Evolutionary conservation across 2,113 vertebrate genomes (phyloP), one percentile per base, ranked within the genome.

Genomic region (Aspiorhynchus laticeps): DNA sequence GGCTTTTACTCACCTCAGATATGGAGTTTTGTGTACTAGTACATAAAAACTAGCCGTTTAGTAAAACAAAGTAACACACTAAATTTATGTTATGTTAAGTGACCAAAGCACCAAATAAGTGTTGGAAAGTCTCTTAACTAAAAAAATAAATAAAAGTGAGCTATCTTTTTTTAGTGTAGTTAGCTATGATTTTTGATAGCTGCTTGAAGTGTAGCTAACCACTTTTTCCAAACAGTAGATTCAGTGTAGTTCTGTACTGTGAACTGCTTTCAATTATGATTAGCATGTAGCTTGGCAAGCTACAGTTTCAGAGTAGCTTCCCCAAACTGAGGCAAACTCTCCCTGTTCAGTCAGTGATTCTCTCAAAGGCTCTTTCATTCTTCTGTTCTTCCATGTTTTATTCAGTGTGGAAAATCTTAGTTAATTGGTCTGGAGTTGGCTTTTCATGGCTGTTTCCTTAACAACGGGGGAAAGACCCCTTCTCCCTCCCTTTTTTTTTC

Each of bases 371-470:
- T 86, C 76, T 74, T 79, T 88, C 41, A 74, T 85, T 65, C 69
- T 63, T 73, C 84, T 83, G 76, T 73, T 38, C 76, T 83, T 79
- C 90, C 87, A 89, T 48, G 75, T 86, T 91, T 90, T 88, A 83
- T 83, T 86, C 48, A 85, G 76, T 85, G 87, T 91, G 93, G 93
- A 93, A 95, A 93, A 92, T 93, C 88, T 92, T 84, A 74, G 84
- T 87, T 92, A 90, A 92, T 93, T 92, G 90, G 74, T 85, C 87
- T 89, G 56, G 87, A 87, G 89, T 87, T 93, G 84, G 75, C 83
- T 90, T 90, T 91, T 91, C 91, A 89, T 88, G 83, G 41, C 80
- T 86, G 88, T 94, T 95, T 92, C 93, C 90, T 89, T 91, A 94
- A 93, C 92, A 91, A 93, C 93, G 91, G 87, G 89, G 91, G 86